A percentile compares a stretch with the other conserved stretches of the same genome.
Conservation (phyloP, 2,797 vertebrate genomes). For the Phataginus tricuspis region DNA sequence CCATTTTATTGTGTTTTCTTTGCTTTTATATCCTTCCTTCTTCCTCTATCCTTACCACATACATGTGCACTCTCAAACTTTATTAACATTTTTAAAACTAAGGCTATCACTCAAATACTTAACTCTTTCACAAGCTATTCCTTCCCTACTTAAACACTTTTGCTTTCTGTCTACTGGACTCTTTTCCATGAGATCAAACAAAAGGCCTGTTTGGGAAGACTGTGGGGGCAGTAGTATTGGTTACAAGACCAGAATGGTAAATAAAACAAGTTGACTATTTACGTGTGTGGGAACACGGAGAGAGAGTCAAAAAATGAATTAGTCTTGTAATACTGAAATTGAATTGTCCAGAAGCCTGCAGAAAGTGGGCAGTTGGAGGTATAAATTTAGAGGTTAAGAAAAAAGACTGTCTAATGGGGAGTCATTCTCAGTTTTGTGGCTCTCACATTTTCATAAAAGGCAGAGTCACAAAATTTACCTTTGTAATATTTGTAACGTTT, state of each 20-base stretch:
- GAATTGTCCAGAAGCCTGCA: neutral
- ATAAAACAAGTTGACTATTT: neutral
- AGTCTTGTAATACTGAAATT: neutral
- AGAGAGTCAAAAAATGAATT: neutral
- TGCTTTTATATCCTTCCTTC: neutral
- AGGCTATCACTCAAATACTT: neutral
- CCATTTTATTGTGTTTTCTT: neutral
- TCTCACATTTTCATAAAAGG: neutral
- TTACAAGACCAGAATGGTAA: neutral
- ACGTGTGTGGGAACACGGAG: neutral
- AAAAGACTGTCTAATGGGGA: neutral
- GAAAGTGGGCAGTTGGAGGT: neutral
- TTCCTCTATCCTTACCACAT: neutral
- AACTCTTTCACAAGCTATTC: neutral
- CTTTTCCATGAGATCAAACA: neutral
- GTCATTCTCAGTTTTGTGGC: neutral
- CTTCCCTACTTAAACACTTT: neutral
- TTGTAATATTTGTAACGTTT: neutral
- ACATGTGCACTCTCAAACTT: neutral
- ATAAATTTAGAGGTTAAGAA: neutral
- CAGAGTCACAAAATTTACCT: neutral
- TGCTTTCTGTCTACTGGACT: neutral
- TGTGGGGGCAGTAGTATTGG: neutral
- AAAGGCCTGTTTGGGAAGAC: neutral
- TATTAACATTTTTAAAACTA: neutral